Percentiles rank a stretch among this genome's conserved stretches.
These are phyloP conservation scores for Heliconius hermathena DNA, from an alignment of 1,140 invertebrate genomes.

Conservation along the genomic window DNA sequence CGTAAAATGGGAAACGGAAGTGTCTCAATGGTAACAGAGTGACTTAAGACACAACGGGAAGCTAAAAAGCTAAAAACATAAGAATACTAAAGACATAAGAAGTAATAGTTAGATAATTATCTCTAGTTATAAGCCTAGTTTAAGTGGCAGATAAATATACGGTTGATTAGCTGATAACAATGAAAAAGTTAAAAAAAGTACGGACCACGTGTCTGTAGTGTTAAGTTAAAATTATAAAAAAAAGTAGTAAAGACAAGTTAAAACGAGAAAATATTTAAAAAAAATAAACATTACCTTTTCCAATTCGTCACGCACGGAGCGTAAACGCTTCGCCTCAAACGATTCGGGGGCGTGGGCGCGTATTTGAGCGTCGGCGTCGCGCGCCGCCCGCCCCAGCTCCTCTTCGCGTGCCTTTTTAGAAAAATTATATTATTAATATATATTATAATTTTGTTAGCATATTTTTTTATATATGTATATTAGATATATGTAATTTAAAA, in stretches of 20 bases:
- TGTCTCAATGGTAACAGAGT: no score
- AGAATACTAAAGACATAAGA: no score
- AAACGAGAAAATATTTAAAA: background rate
- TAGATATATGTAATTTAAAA: no score
- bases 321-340: conserved; percentile 61
- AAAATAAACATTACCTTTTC: conserved; percentile 75
- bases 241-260: background rate
- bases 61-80: no score
- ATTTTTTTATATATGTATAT: background rate
- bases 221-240: background rate
- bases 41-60: no score
- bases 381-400: conserved; percentile 82
- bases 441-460: background rate
- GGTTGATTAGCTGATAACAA: no score
- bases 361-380: conserved; percentile 70
- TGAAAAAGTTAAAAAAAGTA: no score
- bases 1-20: background rate
- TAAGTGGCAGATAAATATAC: no score
- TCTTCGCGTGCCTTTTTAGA: conserved; percentile 85
- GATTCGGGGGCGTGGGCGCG: conserved; percentile 58
- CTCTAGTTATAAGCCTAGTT: no score
- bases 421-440: background rate
- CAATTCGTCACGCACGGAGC: conserved; percentile 63
- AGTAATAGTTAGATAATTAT: no score
- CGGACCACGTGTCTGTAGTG: no score